Percentiles rank a stretch among this genome's conserved stretches.
phyloP scores from a whole-genome alignment of 2,888 invertebrate species.

The Epirrhoe tristata region DNA sequence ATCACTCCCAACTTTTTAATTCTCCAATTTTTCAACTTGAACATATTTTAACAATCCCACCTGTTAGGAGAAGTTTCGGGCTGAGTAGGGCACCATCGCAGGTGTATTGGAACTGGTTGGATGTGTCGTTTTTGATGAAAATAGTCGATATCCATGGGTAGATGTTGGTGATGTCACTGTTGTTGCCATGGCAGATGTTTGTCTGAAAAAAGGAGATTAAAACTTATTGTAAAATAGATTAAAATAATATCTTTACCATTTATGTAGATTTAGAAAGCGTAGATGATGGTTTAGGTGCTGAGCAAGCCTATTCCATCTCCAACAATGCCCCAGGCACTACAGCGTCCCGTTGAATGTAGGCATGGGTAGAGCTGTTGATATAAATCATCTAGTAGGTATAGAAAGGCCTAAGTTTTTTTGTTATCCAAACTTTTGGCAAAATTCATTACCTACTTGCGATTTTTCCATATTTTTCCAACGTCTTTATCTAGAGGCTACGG shows the following conservation, averaged over 20 bases:
- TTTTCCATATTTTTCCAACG: constrained; percentile 12
- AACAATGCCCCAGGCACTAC: no score
- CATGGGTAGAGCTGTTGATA: no score
- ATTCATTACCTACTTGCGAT: neutral
- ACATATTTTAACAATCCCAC: constrained; percentile 50
- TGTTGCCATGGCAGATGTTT: constrained; percentile 31
- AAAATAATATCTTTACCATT: no score
- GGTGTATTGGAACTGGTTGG: constrained; percentile 67
- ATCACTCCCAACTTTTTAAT: constrained; percentile 22
- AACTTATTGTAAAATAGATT: neutral
- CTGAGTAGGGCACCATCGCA: constrained; percentile 71
- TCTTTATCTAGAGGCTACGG: constrained; percentile 38
- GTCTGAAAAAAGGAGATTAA: constrained; percentile 30
- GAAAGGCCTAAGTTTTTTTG: no score
- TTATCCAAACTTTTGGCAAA: neutral
- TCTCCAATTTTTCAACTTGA: constrained; percentile 17
- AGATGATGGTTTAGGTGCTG: no score
- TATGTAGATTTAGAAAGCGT: no score
- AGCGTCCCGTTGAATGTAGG: no score
- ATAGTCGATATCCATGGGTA: constrained; percentile 73
- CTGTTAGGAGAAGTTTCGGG: constrained; percentile 60
- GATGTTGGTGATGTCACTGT: constrained; percentile 46
- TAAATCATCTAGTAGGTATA: no score
- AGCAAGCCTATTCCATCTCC: no score
- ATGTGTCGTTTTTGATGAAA: constrained; percentile 63